phyloP scores from a whole-genome alignment of 2,113 vertebrate genomes.

The Lichenostomus cassidix region DNA sequence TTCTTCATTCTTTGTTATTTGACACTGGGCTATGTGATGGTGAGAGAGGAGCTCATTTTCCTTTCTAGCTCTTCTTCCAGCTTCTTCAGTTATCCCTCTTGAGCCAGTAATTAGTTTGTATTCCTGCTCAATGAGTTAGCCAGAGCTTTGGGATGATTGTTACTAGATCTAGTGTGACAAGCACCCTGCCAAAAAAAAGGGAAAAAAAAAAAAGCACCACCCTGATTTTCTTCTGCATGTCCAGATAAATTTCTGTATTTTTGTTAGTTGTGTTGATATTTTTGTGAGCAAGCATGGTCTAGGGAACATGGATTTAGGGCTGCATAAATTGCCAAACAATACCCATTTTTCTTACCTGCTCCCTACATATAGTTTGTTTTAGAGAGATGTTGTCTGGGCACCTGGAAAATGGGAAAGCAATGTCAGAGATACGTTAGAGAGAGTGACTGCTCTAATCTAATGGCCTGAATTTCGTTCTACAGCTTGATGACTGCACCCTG shows the following conservation, averaged over 20 bases:
- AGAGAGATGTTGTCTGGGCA: not conserved
- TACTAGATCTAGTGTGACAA: not conserved
- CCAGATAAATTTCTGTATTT: not conserved
- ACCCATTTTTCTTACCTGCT: not conserved
- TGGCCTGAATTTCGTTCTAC: conserved; percentile 30
- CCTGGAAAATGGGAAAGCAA: fast-evolving
- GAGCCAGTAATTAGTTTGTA: not conserved
- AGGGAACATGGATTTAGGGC: not conserved
- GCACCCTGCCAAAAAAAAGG: not conserved
- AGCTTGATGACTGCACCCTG: conserved; percentile 96
- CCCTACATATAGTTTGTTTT: not conserved
- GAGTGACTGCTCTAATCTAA: not conserved
- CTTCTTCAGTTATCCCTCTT: not conserved
- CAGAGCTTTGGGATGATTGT: not conserved
- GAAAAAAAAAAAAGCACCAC: too few relatives aligned
- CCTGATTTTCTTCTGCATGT: not conserved
- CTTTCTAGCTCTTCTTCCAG: not conserved
- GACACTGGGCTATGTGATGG: not conserved
- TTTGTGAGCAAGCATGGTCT: not conserved
- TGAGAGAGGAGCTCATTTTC: not conserved
- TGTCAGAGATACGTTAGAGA: not conserved
- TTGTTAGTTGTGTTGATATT: not conserved
- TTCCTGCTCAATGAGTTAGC: not conserved
- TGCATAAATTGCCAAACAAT: not conserved
- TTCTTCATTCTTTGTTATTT: not conserved